phyloP scores from a whole-genome alignment of 2,113 vertebrate species.

The Sterrhoptilus dennistouni region DNA sequence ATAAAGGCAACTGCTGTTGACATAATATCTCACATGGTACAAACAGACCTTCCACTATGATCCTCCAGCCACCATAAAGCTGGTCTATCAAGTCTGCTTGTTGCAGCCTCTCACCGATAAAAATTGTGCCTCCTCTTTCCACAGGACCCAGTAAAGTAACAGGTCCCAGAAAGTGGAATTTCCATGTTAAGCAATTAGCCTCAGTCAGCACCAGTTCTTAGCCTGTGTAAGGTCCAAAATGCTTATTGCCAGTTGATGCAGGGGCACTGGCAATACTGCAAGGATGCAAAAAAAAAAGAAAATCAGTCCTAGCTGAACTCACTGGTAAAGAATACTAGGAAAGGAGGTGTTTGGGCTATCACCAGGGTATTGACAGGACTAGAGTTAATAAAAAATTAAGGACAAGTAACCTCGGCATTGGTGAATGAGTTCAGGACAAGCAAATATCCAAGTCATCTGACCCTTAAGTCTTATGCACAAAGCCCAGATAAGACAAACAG shows the following conservation, averaged over 20 bases:
- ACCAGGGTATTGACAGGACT: background rate
- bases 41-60: background rate
- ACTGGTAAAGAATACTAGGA: background rate
- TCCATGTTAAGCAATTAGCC: background rate
- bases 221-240: background rate
- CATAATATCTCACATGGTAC: background rate
- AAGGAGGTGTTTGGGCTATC: background rate
- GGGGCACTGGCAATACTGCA: background rate
- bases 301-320: background rate
- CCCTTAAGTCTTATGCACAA: background rate
- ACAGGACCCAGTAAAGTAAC: background rate
- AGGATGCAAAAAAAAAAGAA: background rate
- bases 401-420: background rate
- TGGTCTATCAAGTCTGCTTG: background rate
- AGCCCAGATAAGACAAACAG: background rate
- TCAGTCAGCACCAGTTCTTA: background rate
- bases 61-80: background rate
- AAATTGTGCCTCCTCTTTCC: background rate
- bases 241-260: background rate
- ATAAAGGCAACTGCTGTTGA: background rate
- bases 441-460: background rate
- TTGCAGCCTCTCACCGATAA: background rate
- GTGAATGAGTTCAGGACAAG: background rate
- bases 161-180: background rate
- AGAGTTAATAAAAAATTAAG: background rate